Evolutionary conservation across 2,888 invertebrate genomes (phyloP).

Genomic region (Perizoma flavofasciatum): DNA sequence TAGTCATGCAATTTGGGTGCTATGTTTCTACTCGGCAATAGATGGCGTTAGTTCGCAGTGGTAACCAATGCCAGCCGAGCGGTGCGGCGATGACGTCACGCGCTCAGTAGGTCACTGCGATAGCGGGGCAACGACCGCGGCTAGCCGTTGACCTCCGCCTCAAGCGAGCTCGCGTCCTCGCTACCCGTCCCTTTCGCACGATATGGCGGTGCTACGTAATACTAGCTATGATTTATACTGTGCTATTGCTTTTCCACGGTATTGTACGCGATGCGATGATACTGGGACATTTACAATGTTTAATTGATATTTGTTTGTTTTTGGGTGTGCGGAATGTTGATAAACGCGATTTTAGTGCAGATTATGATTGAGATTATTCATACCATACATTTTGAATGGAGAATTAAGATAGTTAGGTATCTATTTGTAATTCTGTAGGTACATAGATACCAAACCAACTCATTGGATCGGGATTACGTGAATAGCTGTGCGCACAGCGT

Average conservation of each 20-base stretch:
- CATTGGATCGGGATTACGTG: constrained; percentile 25
- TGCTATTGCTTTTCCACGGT: constrained; percentile 6
- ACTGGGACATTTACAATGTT: constrained; percentile 59
- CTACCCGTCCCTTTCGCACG: constrained; percentile 67
- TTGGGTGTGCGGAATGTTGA: constrained; percentile 47
- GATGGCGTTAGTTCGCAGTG: constrained; percentile 71
- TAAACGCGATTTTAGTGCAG: constrained; percentile 30
- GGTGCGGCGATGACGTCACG: constrained; percentile 82
- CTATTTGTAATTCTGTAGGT: too few species aligned
- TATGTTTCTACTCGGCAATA: constrained; percentile 65
- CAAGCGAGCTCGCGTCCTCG: constrained; percentile 77
- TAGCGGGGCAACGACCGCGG: constrained; percentile 85
- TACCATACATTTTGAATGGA: too few species aligned
- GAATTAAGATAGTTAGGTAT: too few species aligned
- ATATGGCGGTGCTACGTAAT: constrained; percentile 42
- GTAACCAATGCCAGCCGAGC: constrained; percentile 69
- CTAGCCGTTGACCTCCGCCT: constrained; percentile 84
- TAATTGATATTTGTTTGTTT: constrained; percentile 54
- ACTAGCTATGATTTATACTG: constrained; percentile 21
- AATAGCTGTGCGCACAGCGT: constrained; percentile 42
- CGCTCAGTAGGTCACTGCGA: constrained; percentile 85
- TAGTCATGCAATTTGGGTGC: constrained; percentile 40
- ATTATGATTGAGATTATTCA: constrained; percentile 1
- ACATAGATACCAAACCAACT: too few species aligned
- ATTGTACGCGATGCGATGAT: constrained; percentile 52